Percentiles rank a stretch among this genome's conserved stretches.
These are phyloP conservation scores for Apamea anceps DNA, from an alignment of 2,888 invertebrate species.

Conservation along the genomic window DNA sequence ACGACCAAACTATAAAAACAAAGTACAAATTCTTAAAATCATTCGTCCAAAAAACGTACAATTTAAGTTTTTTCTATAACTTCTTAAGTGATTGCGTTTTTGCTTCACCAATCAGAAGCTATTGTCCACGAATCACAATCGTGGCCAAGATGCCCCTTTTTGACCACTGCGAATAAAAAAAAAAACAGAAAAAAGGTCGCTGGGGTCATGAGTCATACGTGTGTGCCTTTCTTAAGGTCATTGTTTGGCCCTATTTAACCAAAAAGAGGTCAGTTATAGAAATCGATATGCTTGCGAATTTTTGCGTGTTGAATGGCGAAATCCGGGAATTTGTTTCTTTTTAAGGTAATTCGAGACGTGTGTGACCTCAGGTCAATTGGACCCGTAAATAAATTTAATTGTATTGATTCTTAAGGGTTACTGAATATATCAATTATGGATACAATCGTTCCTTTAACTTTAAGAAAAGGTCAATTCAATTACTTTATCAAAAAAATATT, in stretches of 20 bases:
- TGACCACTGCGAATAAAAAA: conserved; percentile 81
- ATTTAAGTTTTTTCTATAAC: conserved; percentile 51
- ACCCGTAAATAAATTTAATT: conserved; percentile 50
- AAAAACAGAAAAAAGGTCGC: conserved; percentile 72
- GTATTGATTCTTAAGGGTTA: conserved; percentile 56
- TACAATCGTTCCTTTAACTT: conserved; percentile 30
- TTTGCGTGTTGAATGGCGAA: conserved; percentile 69
- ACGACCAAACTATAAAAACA: conserved; percentile 50
- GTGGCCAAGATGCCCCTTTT: conserved; percentile 78
- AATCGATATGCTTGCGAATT: conserved; percentile 76
- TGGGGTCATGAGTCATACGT: conserved; percentile 80
- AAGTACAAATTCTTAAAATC: conserved; percentile 36
- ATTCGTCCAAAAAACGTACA: conserved; percentile 49
- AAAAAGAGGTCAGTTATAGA: conserved; percentile 81
- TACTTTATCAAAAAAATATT: not conserved
- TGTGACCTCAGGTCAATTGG: conserved; percentile 85
- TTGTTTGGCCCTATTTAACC: conserved; percentile 68
- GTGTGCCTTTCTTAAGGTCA: conserved; percentile 72
- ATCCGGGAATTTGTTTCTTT: conserved; percentile 79
- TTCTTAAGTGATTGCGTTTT: conserved; percentile 72
- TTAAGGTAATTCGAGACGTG: conserved; percentile 81
- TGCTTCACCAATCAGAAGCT: conserved; percentile 81
- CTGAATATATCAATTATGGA: conserved; percentile 49
- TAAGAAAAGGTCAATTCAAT: conserved; percentile 25
- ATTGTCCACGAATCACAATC: conserved; percentile 82